Evolutionary conservation across 2,888 invertebrate species (phyloP), one percentile per base, ranked within the genome.

Genomic region (Dasypolia templi): DNA sequence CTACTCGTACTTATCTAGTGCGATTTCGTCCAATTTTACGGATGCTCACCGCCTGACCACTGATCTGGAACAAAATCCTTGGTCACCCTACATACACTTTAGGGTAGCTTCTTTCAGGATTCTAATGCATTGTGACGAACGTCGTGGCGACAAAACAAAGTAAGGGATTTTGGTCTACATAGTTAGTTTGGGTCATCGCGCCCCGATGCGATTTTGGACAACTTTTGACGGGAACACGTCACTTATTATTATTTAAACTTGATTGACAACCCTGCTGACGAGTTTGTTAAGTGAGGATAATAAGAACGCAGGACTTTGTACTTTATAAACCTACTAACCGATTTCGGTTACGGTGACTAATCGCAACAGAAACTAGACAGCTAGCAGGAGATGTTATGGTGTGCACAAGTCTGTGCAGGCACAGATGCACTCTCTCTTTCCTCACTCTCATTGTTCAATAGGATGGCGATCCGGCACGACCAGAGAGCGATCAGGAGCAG

Each of bases 181-280:
- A 93, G 95, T 96, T 96, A 96, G 95, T 93, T 67, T 92, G 96
- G 96, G 96, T 96, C 96, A 95, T 90, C 94, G 93, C 92, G 91
- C 84, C 92, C 83, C 94, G 95, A 96, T 95, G 94, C 95, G 96
- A 96, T 96, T 96, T 95, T 91, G 94, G 94, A 93, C 94, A 94
- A 93, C 95, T 95, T 94, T 93, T 96, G 96, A 95, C 95, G 94
- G 93, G 90, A 90, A 89, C 89, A 91, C 91, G 95, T 94, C 95
- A 93, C 87, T 84, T 92, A 89, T 92, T 94, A 93, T 95, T 95
- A 93, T 93, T 93, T 72, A 77, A 84, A 89, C 88, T 91, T 94
- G 95, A 95, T 94, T 95, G 95, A 95, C 95, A 93, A 91, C 89
- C 87, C 80, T 83, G 77, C 78, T 77, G 87, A 84, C 83, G 85